These are phyloP conservation scores for Falco concolor DNA, from an alignment of 2,797 vertebrate species.

Conservation along the genomic window DNA sequence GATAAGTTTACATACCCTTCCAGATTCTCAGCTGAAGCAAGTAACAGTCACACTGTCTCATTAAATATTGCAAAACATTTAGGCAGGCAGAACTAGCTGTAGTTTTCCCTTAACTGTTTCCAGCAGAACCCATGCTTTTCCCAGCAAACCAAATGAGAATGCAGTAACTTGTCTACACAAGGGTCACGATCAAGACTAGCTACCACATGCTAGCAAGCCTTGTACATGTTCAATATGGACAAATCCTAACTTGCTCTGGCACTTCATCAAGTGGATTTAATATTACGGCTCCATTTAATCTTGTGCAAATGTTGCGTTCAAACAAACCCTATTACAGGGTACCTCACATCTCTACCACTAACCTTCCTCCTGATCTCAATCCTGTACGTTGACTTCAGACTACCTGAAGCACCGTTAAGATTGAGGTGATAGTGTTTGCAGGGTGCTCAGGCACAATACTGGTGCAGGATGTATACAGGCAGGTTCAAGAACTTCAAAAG, in stretches of 20 bases:
- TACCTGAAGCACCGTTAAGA: background rate
- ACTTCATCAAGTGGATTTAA: background rate
- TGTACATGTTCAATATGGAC: background rate
- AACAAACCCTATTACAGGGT: background rate
- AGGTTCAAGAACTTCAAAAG: background rate
- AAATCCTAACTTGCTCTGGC: slow-evolving; percentile 26
- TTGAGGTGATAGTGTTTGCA: background rate
- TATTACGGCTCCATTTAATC: background rate
- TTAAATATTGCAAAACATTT: background rate
- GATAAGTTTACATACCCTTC: background rate
- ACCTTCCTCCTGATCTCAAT: background rate
- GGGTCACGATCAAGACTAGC: background rate
- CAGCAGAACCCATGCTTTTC: background rate
- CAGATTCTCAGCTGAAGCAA: background rate
- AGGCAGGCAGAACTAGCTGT: background rate
- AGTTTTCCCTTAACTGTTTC: background rate
- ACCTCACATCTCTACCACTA: background rate
- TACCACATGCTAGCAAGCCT: slow-evolving; percentile 3
- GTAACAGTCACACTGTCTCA: background rate
- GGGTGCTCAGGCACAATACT: background rate
- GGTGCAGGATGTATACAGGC: background rate
- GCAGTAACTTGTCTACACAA: background rate
- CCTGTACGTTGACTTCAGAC: background rate
- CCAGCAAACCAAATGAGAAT: background rate
- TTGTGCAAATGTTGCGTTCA: background rate